Percentiles rank a stretch among this genome's conserved stretches.
Conservation (phyloP, 2,888 invertebrate species). For the Dicycla oo region DNA sequence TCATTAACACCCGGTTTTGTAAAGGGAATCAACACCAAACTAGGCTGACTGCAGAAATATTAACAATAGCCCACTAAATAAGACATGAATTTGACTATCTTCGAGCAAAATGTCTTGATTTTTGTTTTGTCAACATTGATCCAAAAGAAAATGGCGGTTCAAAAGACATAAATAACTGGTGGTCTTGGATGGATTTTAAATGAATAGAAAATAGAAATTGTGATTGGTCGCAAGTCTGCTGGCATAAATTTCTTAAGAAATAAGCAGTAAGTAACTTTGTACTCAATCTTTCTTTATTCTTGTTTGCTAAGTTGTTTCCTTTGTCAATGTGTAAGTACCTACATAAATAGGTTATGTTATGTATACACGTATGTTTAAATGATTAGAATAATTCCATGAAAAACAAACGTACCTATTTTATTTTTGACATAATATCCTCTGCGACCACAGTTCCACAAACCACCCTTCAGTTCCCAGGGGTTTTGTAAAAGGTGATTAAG, state of each 20-base stretch:
- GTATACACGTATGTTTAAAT: not conserved
- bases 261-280: not conserved
- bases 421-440: slow-evolving; percentile 4
- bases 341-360: not conserved
- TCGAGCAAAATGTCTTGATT: too few species aligned
- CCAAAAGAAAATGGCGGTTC: too few species aligned
- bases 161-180: too few species aligned
- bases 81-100: too few species aligned
- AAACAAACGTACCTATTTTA: not conserved
- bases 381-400: not conserved
- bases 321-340: not conserved
- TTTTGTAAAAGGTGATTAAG: slow-evolving; percentile 54
- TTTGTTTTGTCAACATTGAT: too few species aligned
- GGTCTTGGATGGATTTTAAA: too few species aligned
- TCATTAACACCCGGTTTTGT: too few species aligned
- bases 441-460: slow-evolving; percentile 16
- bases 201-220: too few species aligned
- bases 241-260: not conserved
- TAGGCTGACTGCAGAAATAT: too few species aligned
- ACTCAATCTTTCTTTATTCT: not conserved
- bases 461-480: slow-evolving; percentile 46
- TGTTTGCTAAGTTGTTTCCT: not conserved
- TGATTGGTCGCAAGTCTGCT: not conserved
- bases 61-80: too few species aligned
- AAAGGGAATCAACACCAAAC: too few species aligned